A percentile compares a stretch with the other conserved stretches of the same genome.
Conservation (phyloP, 2,888 invertebrate genomes). For the Platycnemis pennipes region DNA sequence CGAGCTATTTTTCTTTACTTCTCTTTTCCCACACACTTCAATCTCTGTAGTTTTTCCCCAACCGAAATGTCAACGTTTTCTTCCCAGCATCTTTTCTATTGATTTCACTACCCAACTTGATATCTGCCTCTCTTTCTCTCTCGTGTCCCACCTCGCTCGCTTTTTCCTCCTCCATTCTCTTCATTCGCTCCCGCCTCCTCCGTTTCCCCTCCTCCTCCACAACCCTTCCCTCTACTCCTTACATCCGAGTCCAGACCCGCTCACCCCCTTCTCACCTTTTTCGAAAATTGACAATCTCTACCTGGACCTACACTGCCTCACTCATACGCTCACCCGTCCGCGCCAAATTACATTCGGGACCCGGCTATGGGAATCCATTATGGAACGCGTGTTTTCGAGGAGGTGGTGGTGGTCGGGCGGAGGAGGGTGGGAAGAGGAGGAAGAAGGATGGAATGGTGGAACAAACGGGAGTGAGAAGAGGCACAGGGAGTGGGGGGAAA, state of each 20-base stretch:
- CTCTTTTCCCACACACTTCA: too few species aligned
- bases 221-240: neutral
- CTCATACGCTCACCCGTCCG: slow-evolving; percentile 50
- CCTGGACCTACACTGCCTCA: slow-evolving; percentile 50
- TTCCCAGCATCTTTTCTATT: too few species aligned
- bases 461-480: neutral
- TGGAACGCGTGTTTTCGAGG: slow-evolving; percentile 31
- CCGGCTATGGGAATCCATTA: slow-evolving; percentile 57
- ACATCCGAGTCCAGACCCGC: neutral
- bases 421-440: neutral
- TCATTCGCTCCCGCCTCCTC: neutral
- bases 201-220: neutral
- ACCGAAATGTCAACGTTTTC: too few species aligned
- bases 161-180: neutral
- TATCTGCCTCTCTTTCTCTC: too few species aligned
- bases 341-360: slow-evolving; percentile 54
- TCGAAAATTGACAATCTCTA: slow-evolving; percentile 66
- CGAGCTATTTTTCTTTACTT: too few species aligned
- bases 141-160: too few species aligned
- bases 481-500: neutral
- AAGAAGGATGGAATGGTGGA: too few species aligned
- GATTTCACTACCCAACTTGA: too few species aligned
- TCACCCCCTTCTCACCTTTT: neutral
- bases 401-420: neutral
- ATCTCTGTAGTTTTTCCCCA: too few species aligned